Conservation (phyloP, 2,888 invertebrate genomes). For the Leptinotarsa haldemani region DNA sequence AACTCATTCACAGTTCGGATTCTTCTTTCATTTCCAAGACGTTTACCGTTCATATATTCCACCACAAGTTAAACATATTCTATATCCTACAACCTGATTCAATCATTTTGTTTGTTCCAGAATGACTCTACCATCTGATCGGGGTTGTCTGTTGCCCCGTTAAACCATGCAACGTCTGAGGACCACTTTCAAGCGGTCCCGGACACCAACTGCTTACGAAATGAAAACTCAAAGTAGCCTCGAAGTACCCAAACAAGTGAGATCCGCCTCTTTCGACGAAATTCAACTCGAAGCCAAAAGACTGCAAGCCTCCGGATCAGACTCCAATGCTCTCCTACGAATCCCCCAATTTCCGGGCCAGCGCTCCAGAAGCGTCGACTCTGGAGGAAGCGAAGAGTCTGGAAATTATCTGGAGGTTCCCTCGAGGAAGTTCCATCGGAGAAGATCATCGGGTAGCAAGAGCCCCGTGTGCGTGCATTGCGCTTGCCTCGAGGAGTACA, state of each 20-base stretch:
- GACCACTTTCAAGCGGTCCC: slow-evolving; percentile 88
- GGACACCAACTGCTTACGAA: slow-evolving; percentile 89
- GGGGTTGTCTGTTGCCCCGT: slow-evolving; percentile 35
- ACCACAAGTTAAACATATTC: too few relatives aligned
- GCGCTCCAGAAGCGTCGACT: slow-evolving; percentile 85
- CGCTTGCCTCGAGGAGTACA: slow-evolving; percentile 80
- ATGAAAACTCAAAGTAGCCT: slow-evolving; percentile 93
- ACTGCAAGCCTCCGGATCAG: slow-evolving; percentile 61
- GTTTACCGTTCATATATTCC: too few relatives aligned
- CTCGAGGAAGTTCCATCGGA: slow-evolving; percentile 74
- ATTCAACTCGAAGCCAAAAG: slow-evolving; percentile 84
- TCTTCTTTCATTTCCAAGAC: too few relatives aligned
- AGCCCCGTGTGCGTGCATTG: slow-evolving; percentile 80
- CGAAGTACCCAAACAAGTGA: slow-evolving; percentile 90
- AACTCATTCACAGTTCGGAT: too few relatives aligned
- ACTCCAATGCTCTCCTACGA: slow-evolving; percentile 68
- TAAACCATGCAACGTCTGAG: slow-evolving; percentile 79
- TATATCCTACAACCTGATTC: too few relatives aligned
- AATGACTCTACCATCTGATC: slow-evolving; percentile 30
- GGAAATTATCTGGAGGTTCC: slow-evolving; percentile 67
- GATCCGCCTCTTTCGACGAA: slow-evolving; percentile 91
- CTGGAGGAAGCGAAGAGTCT: slow-evolving; percentile 78
- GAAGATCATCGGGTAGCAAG: slow-evolving; percentile 75
- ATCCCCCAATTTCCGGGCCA: slow-evolving; percentile 77
- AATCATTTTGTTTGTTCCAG: slow-evolving; percentile 29